Percentiles rank a stretch among this genome's conserved stretches.
Conservation (phyloP, 2,797 vertebrate genomes). For the Harpagifer antarcticus region DNA sequence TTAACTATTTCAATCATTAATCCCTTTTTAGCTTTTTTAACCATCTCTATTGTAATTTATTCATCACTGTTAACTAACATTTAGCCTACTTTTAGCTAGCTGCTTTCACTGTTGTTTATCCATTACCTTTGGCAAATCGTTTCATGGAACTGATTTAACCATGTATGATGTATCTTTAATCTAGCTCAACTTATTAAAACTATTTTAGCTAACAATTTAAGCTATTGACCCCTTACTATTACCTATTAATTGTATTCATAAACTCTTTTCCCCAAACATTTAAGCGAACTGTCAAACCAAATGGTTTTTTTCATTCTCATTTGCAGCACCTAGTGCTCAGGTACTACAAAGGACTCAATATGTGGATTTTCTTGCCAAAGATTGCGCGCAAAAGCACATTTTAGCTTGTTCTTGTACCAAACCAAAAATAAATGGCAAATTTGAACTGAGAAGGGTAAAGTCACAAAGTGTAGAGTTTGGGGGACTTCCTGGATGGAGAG, state of each 20-base stretch:
- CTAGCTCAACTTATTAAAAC: no score
- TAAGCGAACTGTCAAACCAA: no score
- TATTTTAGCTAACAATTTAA: background rate
- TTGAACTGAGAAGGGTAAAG: background rate
- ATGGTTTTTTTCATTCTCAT: no score
- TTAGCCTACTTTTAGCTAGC: background rate
- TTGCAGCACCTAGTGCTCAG: background rate
- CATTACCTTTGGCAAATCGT: no score
- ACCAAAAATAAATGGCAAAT: background rate
- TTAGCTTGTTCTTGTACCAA: background rate
- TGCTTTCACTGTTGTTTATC: no score
- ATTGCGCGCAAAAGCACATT: background rate
- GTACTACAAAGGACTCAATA: background rate
- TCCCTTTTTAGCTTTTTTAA: no score
- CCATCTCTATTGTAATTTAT: no score
- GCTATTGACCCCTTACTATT: background rate
- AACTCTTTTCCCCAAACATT: background rate
- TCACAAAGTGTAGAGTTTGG: background rate
- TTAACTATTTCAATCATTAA: no score
- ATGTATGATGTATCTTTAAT: no score
- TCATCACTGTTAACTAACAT: background rate
- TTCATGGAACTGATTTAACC: no score
- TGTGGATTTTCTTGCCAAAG: no score
- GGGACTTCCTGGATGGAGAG: background rate
- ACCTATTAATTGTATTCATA: background rate